Evolutionary conservation across 2,113 vertebrate genomes (phyloP).

Genomic region (Butastur rufipennis): DNA sequence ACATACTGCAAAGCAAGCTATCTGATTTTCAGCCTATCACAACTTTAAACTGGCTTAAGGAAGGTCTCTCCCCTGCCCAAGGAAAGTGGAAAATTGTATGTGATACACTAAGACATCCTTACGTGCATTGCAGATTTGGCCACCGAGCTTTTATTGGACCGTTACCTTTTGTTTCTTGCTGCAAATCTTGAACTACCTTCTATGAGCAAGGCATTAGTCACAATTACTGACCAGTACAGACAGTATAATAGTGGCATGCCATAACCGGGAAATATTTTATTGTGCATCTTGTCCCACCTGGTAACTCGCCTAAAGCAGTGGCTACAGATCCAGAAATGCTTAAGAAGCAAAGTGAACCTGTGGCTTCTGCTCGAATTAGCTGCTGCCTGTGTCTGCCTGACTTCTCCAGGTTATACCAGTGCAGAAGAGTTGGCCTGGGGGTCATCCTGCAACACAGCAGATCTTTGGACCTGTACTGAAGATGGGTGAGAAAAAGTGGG

Average conservation of each 20-base stretch:
- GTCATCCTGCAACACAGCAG: not conserved
- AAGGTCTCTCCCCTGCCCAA: not conserved
- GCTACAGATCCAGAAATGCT: not conserved
- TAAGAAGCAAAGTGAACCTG: not conserved
- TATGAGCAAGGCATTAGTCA: not conserved
- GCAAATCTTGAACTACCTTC: not conserved
- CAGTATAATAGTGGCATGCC: not conserved
- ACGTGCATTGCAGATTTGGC: not conserved
- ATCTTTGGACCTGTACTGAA: not conserved
- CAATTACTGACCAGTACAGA: not conserved
- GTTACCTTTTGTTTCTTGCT: not conserved
- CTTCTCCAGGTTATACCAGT: not conserved
- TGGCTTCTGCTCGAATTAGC: not conserved
- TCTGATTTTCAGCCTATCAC: not conserved
- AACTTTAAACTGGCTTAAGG: not conserved
- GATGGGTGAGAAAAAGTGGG: not conserved
- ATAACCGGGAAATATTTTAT: not conserved
- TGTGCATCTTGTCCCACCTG: not conserved
- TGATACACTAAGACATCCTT: not conserved
- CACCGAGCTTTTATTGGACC: not conserved
- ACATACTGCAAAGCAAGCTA: not conserved
- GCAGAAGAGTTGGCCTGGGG: not conserved
- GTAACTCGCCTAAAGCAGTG: not conserved
- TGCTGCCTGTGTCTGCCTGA: not conserved
- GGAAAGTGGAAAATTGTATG: not conserved